Base-by-base conservation (phyloP, 2,797 vertebrate genomes). In the Falco peregrinus region DNA sequence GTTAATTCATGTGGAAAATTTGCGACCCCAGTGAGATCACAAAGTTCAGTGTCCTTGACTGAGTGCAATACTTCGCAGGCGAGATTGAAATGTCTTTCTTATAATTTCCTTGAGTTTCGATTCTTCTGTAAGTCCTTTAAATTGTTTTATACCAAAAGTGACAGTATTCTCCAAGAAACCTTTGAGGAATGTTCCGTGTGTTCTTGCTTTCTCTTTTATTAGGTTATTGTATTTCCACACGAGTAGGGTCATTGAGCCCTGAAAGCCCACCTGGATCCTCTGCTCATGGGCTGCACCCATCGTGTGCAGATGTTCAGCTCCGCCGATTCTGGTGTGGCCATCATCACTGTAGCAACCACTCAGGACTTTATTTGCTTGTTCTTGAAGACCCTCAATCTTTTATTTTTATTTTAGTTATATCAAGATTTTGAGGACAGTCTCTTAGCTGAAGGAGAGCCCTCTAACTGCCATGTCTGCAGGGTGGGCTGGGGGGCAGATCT, bases 1-100 rank as follows among this genome's bases (percentile, higher is more conserved):
- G 94, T 96, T 96, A 90, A 87, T 83, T 95, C 88, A 87, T 93
- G 57, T 71, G 93, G 92, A 96, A 90, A 89, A 89, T 53, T 31
- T 1, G 0, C 1, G 39, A 95, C 89, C 88, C 90, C 31, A 3
- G 64, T 8, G 18, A 75, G 90, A 95, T 85, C 81, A 85, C 12
- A n/a, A 85, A 96, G 95, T 93, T 96, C 95, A 96, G 67, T 73
- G 86, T 96, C 89, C 92, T 91, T 77, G 37, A 83, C 61, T 14
- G 48, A 93, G 75, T 6, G 57, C 53, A 26, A 28, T 64, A 17
- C 53, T 92, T 86, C 19, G 68, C 71, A 70, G 80, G 60, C 45
- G 63, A 43, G 56, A 89, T 57, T 47, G 71, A 83, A 95, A 89
- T 16, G 41, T 77, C 91, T 93, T 80, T 80, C 43, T 24, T 73